These are phyloP conservation scores for Adelphocoris suturalis DNA, from an alignment of 2,888 invertebrate genomes.

Conservation along the genomic window DNA sequence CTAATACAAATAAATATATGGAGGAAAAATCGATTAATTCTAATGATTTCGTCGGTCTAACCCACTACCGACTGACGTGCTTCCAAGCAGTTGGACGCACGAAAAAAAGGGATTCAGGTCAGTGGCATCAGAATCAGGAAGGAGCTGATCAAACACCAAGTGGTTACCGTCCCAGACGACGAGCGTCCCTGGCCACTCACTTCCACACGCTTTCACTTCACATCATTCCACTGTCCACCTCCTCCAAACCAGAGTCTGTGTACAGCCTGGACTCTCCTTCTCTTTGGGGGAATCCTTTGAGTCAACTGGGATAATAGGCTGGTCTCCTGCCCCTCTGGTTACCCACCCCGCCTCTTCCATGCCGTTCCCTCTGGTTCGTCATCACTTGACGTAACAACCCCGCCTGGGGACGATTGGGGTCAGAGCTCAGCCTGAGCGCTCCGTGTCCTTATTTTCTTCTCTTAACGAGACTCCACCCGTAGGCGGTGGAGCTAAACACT, in stretches of 20 bases:
- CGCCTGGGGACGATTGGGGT: neutral
- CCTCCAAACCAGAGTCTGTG: neutral
- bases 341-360: too few species aligned
- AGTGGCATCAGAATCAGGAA: conserved; percentile 5
- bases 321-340: neutral
- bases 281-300: conserved; percentile 7
- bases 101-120: neutral
- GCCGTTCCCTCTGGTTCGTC: neutral
- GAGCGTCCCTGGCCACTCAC: neutral
- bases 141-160: conserved; percentile 27
- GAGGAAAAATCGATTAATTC: too few species aligned
- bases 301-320: conserved; percentile 32
- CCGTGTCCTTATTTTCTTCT: neutral
- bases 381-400: conserved; percentile 33
- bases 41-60: too few species aligned
- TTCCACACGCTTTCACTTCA: conserved; percentile 32
- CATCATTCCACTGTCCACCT: conserved; percentile 6
- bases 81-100: too few species aligned
- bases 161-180: conserved; percentile 7
- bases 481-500: neutral
- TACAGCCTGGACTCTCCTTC: neutral
- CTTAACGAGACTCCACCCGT: neutral
- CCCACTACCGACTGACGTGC: too few species aligned
- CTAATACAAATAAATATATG: too few species aligned
- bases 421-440: neutral